Conservation (phyloP, 92 coral and sea anemone genomes). For the Isaurus tuberculatus region DNA sequence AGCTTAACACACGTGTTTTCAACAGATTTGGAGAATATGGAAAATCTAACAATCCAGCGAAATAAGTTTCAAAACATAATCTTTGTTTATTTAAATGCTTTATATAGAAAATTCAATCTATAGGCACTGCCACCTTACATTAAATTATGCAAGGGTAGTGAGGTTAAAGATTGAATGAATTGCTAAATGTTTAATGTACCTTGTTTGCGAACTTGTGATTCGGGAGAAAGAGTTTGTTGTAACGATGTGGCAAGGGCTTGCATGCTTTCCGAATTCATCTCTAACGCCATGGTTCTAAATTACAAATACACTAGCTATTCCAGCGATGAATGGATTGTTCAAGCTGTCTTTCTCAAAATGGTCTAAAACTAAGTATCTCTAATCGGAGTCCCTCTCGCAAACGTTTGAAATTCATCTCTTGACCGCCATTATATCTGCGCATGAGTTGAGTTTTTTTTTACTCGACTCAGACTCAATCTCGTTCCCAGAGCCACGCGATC, state of each 20-base stretch:
- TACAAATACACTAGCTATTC: not conserved
- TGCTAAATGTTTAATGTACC: constrained; percentile 56
- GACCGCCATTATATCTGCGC: constrained; percentile 52
- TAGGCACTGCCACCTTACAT: not conserved
- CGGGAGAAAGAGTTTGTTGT: constrained; percentile 85
- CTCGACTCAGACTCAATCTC: constrained; percentile 53
- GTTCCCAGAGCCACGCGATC: no score
- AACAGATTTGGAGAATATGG: not conserved
- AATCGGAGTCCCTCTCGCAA: not conserved
- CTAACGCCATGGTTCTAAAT: constrained; percentile 23
- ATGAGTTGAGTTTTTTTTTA: constrained; percentile 39
- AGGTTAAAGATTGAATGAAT: not conserved
- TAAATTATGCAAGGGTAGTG: not conserved
- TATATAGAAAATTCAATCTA: not conserved
- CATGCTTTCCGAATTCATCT: constrained; percentile 64
- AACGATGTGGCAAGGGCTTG: constrained; percentile 75
- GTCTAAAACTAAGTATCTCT: not conserved
- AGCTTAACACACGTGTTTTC: constrained; percentile 8
- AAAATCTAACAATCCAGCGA: no score
- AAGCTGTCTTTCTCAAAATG: not conserved
- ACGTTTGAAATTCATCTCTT: constrained; percentile 19
- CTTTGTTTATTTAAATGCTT: not conserved
- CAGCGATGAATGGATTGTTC: not conserved
- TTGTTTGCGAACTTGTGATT: constrained; percentile 80
- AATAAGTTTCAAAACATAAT: not conserved